Evolutionary conservation across 53 echinoderm and acorn worm genomes (phyloP).

Genomic region (Glandiceps talaboti): DNA sequence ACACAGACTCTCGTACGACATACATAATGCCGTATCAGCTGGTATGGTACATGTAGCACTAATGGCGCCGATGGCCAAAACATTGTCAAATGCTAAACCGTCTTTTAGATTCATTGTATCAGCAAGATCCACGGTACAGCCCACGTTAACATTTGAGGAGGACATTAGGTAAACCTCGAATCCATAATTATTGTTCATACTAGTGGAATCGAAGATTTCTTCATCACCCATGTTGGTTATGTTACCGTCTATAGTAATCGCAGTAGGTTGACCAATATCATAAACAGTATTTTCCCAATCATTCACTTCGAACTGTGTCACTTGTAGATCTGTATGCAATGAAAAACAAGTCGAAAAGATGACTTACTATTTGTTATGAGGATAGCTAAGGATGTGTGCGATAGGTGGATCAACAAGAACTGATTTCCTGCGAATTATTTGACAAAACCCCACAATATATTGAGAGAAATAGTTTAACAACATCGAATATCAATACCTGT

Average conservation of each 20-base stretch:
- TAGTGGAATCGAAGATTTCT: neutral
- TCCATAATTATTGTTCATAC: neutral
- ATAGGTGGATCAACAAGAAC: too few species aligned
- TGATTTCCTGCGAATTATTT: too few species aligned
- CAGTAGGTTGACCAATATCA: neutral
- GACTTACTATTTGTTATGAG: too few species aligned
- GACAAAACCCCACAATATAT: too few species aligned
- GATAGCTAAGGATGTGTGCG: too few species aligned
- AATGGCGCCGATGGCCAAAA: neutral
- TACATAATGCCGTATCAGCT: neutral
- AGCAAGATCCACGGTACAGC: neutral
- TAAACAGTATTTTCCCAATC: neutral
- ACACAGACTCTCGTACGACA: neutral
- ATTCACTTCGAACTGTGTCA: neutral
- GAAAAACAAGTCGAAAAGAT: too few species aligned
- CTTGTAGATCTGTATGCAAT: neutral
- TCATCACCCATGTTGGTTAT: neutral
- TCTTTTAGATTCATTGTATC: neutral
- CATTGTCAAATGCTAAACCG: neutral
- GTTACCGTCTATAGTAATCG: neutral
- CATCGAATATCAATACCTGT: too few species aligned
- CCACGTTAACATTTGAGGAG: neutral
- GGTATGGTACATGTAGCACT: neutral
- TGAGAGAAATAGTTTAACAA: too few species aligned
- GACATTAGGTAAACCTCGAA: neutral